These are phyloP conservation scores for Chalcosyrphus nemorum DNA, from an alignment of 2,888 invertebrate species.

Conservation along the genomic window DNA sequence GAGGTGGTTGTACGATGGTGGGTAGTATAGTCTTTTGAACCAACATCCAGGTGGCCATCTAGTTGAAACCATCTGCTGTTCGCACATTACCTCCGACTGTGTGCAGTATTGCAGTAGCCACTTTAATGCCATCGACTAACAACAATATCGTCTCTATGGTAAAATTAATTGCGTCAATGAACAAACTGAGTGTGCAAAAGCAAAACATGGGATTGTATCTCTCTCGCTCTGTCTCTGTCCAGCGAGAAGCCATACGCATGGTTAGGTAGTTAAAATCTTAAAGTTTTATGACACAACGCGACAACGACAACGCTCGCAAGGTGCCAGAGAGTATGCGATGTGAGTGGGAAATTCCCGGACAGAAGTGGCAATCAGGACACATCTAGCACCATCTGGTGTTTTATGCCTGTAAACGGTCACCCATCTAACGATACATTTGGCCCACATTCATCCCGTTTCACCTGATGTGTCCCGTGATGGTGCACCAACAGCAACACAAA, in stretches of 20 bases:
- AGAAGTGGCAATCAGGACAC: constrained; percentile 62
- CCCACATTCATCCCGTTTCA: constrained; percentile 63
- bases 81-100: constrained; percentile 25
- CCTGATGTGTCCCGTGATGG: constrained; percentile 43
- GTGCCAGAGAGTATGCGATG: constrained; percentile 5
- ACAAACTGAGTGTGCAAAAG: constrained; percentile 28
- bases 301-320: not conserved
- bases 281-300: constrained; percentile 54
- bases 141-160: constrained; percentile 59
- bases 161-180: constrained; percentile 68
- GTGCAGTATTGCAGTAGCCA: constrained; percentile 57
- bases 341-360: constrained; percentile 45
- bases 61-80: constrained; percentile 13
- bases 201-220: constrained; percentile 29
- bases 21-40: not conserved
- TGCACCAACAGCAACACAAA: constrained; percentile 16
- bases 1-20: not conserved
- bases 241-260: not conserved
- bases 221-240: not conserved
- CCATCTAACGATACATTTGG: constrained; percentile 66
- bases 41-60: constrained; percentile 23
- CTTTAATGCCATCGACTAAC: constrained; percentile 58
- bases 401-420: constrained; percentile 64
- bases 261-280: constrained; percentile 12
- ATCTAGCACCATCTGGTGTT: constrained; percentile 65